A percentile compares a stretch with the other conserved stretches of the same genome.
Evolutionary conservation across 2,888 invertebrate genomes (phyloP).

Genomic region (Dexiosoma caninum): DNA sequence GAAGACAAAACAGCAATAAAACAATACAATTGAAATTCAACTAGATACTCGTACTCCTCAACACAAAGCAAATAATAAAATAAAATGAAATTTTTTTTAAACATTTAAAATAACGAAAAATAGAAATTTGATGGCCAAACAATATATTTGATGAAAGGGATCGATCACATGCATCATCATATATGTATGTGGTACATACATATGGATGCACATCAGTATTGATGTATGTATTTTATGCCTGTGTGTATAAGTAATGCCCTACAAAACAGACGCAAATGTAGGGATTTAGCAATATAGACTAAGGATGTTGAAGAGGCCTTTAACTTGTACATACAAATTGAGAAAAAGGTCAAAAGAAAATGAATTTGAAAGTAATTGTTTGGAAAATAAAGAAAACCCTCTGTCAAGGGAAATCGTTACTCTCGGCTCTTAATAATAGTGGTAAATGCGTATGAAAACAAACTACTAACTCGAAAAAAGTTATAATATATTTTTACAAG

Average conservation of each 20-base stretch:
- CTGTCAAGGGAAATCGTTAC: slow-evolving; percentile 6
- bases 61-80: slow-evolving; percentile 20
- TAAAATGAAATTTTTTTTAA: slow-evolving; percentile 24
- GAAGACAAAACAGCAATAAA: slow-evolving; percentile 53
- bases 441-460: slow-evolving; percentile 29
- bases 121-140: slow-evolving; percentile 59
- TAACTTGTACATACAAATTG: slow-evolving; percentile 37
- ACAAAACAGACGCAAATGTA: slow-evolving; percentile 40
- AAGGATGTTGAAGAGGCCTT: slow-evolving; percentile 44
- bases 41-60: slow-evolving; percentile 44
- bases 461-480: slow-evolving; percentile 36
- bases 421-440: slow-evolving; percentile 28
- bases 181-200: too few species aligned
- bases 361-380: slow-evolving; percentile 62
- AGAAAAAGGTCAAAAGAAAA: slow-evolving; percentile 60
- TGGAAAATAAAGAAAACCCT: slow-evolving; percentile 34
- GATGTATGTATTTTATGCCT: too few species aligned
- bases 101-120: slow-evolving; percentile 30
- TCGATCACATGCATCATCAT: slow-evolving; percentile 7
- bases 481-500: not conserved
- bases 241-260: not conserved
- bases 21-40: slow-evolving; percentile 57
- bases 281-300: slow-evolving; percentile 27
- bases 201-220: too few species aligned
- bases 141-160: slow-evolving; percentile 69